Evolutionary conservation across 2,888 invertebrate species (phyloP).

Genomic region (Euzophera pinguis): DNA sequence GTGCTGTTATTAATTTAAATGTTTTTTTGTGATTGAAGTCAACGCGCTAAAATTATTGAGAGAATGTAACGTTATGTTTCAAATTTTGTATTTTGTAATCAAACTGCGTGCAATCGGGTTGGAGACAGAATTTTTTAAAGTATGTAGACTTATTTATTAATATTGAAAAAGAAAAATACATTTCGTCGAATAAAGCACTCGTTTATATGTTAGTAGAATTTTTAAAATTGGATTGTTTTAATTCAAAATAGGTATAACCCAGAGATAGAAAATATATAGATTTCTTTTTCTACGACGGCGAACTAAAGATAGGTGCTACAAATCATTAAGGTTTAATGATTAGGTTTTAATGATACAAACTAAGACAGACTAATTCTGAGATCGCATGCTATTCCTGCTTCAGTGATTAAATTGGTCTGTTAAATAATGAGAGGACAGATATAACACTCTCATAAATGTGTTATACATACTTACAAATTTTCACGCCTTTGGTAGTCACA

Average conservation of each 20-base stretch:
- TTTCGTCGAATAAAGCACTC: too few species aligned
- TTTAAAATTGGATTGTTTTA: too few species aligned
- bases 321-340: not conserved
- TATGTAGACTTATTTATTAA: too few species aligned
- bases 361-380: not conserved
- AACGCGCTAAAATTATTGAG: constrained; percentile 4
- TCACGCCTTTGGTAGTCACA: too few species aligned
- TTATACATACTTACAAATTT: too few species aligned
- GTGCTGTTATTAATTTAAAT: constrained; percentile 15
- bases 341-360: not conserved
- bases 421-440: not conserved
- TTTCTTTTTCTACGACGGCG: too few species aligned
- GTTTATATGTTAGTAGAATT: too few species aligned
- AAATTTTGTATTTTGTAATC: not conserved
- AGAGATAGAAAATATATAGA: too few species aligned
- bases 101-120: not conserved
- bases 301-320: not conserved
- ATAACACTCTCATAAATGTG: too few species aligned
- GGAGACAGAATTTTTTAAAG: too few species aligned
- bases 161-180: too few species aligned
- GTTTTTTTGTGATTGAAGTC: constrained; percentile 12
- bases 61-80: not conserved
- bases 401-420: not conserved
- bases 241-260: too few species aligned
- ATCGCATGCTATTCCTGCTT: not conserved